Percentiles rank a stretch among this genome's conserved stretches.
Conservation (phyloP, 2,113 vertebrate species). For the Myanophis thanlyinensis region DNA sequence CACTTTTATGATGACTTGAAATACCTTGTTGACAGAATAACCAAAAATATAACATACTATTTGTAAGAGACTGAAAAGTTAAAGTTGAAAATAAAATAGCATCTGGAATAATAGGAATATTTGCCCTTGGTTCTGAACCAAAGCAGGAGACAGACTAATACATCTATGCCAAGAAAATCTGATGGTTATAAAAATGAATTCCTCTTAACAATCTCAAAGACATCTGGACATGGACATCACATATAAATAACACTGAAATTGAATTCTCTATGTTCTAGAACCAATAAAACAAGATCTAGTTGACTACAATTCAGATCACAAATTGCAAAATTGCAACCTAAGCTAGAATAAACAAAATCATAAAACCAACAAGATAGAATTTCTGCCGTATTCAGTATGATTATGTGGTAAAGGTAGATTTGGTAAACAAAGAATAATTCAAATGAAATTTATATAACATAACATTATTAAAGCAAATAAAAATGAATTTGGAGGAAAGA, state of each 20-base stretch:
- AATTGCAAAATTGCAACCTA: background rate
- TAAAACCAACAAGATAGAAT: background rate
- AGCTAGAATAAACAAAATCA: background rate
- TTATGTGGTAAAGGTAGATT: background rate
- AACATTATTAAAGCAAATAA: background rate
- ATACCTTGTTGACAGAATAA: background rate
- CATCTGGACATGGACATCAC: background rate
- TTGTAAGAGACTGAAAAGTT: background rate
- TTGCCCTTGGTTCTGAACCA: background rate
- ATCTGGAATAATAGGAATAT: background rate
- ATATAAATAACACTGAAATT: background rate
- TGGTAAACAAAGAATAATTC: background rate
- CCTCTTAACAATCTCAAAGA: background rate
- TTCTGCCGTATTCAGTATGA: background rate
- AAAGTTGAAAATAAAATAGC: background rate
- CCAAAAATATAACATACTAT: background rate
- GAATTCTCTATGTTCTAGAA: background rate
- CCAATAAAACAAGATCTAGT: background rate
- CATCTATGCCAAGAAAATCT: background rate
- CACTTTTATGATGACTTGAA: background rate
- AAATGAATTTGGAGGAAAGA: background rate
- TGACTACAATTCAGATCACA: background rate
- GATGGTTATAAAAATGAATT: background rate
- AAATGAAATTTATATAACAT: background rate
- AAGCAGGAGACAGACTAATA: background rate